Evolutionary conservation across 2,113 vertebrate species (phyloP).

Genomic region (Prolemur simus): DNA sequence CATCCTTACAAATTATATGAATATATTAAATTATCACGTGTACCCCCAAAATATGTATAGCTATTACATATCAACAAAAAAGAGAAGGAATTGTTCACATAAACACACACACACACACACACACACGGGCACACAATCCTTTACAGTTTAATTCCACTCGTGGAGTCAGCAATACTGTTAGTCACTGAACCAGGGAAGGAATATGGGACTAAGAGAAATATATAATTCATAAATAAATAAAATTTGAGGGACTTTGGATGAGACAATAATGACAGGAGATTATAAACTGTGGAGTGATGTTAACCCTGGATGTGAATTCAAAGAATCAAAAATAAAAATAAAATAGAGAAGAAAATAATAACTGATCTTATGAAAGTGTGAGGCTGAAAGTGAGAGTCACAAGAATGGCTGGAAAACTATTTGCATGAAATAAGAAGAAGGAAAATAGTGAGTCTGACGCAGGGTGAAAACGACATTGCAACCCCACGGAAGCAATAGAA

Average conservation of each 20-base stretch:
- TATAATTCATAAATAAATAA: not conserved
- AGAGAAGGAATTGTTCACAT: not conserved
- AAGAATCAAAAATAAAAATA: not conserved
- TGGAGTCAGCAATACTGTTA: not conserved
- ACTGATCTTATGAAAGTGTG: not conserved
- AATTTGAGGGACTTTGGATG: not conserved
- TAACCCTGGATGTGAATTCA: not conserved
- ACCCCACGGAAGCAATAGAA: not conserved
- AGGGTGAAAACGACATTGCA: not conserved
- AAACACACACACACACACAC: not conserved
- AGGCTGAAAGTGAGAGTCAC: not conserved
- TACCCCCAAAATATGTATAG: not conserved
- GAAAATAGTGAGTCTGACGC: not conserved
- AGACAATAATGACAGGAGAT: not conserved
- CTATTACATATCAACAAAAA: not conserved
- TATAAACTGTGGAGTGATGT: not conserved
- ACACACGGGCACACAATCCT: not conserved
- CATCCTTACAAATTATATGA: not conserved
- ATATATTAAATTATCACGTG: not conserved
- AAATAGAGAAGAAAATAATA: not conserved
- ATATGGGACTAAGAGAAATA: not conserved
- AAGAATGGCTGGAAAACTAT: not conserved
- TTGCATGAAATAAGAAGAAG: not conserved
- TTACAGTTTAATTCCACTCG: not conserved
- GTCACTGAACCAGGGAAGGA: not conserved